phyloP scores from a whole-genome alignment of 2,888 invertebrate genomes.

The Acronicta leporina region DNA sequence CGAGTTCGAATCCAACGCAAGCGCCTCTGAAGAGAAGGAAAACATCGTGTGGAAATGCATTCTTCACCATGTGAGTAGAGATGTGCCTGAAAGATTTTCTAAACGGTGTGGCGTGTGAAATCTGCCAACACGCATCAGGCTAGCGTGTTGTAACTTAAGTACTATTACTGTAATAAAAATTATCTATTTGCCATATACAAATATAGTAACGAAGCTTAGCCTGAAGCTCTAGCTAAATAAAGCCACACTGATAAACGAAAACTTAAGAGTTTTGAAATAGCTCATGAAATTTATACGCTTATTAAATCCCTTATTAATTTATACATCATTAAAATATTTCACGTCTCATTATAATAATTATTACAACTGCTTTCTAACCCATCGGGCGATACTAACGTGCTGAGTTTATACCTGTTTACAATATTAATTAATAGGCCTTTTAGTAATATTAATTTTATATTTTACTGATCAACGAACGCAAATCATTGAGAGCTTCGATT shows the following conservation, averaged over 20 bases:
- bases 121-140: too few relatives aligned
- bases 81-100: too few relatives aligned
- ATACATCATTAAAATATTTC: slow-evolving; percentile 14
- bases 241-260: not conserved
- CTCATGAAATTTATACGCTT: slow-evolving; percentile 11
- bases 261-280: slow-evolving; percentile 7
- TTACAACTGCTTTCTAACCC: slow-evolving; percentile 13
- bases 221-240: not conserved
- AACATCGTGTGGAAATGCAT: too few relatives aligned
- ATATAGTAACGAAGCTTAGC: not conserved
- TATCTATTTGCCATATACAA: too few relatives aligned
- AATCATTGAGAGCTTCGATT: slow-evolving; percentile 45
- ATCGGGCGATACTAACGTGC: slow-evolving; percentile 16
- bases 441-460: slow-evolving; percentile 44
- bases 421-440: slow-evolving; percentile 41
- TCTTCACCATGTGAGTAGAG: too few relatives aligned
- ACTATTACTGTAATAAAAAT: too few relatives aligned
- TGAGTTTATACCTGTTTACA: slow-evolving; percentile 45
- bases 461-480: slow-evolving; percentile 44
- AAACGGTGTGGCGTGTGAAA: too few relatives aligned
- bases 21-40: too few relatives aligned
- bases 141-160: too few relatives aligned
- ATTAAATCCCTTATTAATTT: slow-evolving; percentile 19
- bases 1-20: too few relatives aligned
- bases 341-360: slow-evolving; percentile 18